Conservation (phyloP, 2,797 vertebrate genomes). For the Hemitrygon akajei region DNA sequence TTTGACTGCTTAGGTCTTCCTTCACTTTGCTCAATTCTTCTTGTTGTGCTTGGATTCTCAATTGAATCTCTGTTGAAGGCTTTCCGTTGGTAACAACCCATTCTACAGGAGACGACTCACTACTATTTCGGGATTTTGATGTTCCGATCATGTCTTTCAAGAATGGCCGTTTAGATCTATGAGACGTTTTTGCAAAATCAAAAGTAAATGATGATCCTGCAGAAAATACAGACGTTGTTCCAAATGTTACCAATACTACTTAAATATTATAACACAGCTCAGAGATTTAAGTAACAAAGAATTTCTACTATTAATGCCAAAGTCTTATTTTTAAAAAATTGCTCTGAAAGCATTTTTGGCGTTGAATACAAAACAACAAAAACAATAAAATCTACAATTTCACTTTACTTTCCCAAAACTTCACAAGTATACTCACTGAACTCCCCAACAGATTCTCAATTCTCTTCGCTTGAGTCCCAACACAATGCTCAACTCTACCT, state of each 20-base stretch:
- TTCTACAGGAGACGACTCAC: conserved; percentile 59
- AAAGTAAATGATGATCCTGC: conserved; percentile 75
- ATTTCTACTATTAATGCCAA: background rate
- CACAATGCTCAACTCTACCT: background rate
- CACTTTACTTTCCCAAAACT: background rate
- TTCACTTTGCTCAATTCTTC: conserved; percentile 72
- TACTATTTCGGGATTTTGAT: conserved; percentile 55
- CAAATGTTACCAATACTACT: background rate
- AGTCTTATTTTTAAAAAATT: background rate
- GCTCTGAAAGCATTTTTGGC: background rate
- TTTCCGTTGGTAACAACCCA: conserved; percentile 55
- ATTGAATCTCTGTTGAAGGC: conserved; percentile 58
- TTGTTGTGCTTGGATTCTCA: conserved; percentile 74
- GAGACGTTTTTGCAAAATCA: conserved; percentile 71
- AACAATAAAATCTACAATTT: background rate
- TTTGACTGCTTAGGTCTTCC: conserved; percentile 81
- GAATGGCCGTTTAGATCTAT: conserved; percentile 64
- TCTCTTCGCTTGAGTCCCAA: background rate
- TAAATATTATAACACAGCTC: background rate
- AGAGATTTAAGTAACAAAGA: background rate
- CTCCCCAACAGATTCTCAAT: background rate
- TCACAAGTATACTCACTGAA: background rate
- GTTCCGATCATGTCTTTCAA: conserved; percentile 66
- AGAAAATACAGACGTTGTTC: conserved; percentile 43
- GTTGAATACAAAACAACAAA: background rate